A percentile compares a stretch with the other conserved stretches of the same genome.
Evolutionary conservation across 2,888 invertebrate species (phyloP).

Genomic region (Aromia moschata): DNA sequence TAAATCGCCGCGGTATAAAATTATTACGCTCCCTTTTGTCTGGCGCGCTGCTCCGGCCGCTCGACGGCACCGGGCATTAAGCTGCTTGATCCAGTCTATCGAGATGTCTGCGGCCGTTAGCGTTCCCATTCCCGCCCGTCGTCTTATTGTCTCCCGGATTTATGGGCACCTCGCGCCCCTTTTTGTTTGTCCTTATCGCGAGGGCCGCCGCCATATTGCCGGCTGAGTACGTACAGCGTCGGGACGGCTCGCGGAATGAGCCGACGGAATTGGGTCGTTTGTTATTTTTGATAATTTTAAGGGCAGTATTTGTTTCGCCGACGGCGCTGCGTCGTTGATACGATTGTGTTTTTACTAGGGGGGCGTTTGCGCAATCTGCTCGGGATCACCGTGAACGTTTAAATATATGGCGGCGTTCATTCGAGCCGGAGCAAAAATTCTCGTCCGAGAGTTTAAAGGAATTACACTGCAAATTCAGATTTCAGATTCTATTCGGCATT

Average conservation of each 20-base stretch:
- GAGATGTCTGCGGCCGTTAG: constrained; percentile 19
- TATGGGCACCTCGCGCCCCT: constrained; percentile 22
- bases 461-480: too few species aligned
- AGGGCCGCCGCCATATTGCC: constrained; percentile 19
- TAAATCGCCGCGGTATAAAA: neutral
- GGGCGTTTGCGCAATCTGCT: too few species aligned
- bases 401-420: too few species aligned
- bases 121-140: constrained; percentile 16
- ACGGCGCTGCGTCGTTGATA: neutral
- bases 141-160: constrained; percentile 25
- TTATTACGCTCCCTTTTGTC: neutral
- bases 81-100: constrained; percentile 8
- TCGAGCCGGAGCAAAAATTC: too few species aligned
- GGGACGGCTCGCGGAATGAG: constrained; percentile 16
- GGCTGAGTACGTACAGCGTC: constrained; percentile 17
- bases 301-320: constrained; percentile 9
- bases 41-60: neutral
- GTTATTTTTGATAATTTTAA: constrained; percentile 24
- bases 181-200: constrained; percentile 26
- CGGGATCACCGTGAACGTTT: too few species aligned
- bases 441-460: too few species aligned
- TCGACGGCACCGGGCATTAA: constrained; percentile 1
- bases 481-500: too few species aligned
- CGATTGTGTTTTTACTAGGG: too few species aligned
- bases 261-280: constrained; percentile 20